A percentile compares a stretch with the other conserved stretches of the same genome.
Conservation (phyloP, 2,797 vertebrate species). For the Sebastiscus albofasciatus region DNA sequence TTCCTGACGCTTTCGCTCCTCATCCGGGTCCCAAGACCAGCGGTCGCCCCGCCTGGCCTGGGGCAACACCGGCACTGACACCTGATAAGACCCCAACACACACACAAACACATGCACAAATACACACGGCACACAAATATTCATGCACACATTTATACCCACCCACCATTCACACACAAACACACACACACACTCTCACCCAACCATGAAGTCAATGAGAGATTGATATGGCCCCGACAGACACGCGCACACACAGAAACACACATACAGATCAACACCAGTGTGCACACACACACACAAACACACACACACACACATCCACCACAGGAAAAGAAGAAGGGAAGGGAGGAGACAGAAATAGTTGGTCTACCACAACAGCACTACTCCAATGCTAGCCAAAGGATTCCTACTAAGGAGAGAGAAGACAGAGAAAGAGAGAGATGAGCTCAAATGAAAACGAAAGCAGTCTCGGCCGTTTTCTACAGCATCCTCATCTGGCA, state of each 20-base stretch:
- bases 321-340: slow-evolving; percentile 69
- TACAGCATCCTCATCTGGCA: slow-evolving; percentile 68
- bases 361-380: slow-evolving; percentile 83
- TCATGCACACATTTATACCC: neutral
- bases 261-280: slow-evolving; percentile 21
- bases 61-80: slow-evolving; percentile 81
- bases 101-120: slow-evolving; percentile 27
- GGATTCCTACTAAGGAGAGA: slow-evolving; percentile 76
- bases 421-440: slow-evolving; percentile 74
- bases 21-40: slow-evolving; percentile 97
- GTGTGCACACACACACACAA: slow-evolving; percentile 39
- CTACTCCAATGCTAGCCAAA: slow-evolving; percentile 78
- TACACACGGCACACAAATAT: slow-evolving; percentile 7
- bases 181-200: neutral
- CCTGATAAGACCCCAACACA: slow-evolving; percentile 66
- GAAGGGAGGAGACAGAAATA: slow-evolving; percentile 73
- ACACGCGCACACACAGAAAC: slow-evolving; percentile 8
- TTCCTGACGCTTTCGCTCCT: slow-evolving; percentile 95
- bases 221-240: neutral
- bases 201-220: neutral
- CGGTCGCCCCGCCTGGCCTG: slow-evolving; percentile 87
- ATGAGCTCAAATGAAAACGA: slow-evolving; percentile 59
- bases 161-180: neutral
- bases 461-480: slow-evolving; percentile 50
- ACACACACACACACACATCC: slow-evolving; percentile 3